Percentiles rank a stretch among this genome's conserved stretches.
These are phyloP conservation scores for Zaprionus lachaisei DNA, from an alignment of 1,140 invertebrate genomes.

Conservation along the genomic window DNA sequence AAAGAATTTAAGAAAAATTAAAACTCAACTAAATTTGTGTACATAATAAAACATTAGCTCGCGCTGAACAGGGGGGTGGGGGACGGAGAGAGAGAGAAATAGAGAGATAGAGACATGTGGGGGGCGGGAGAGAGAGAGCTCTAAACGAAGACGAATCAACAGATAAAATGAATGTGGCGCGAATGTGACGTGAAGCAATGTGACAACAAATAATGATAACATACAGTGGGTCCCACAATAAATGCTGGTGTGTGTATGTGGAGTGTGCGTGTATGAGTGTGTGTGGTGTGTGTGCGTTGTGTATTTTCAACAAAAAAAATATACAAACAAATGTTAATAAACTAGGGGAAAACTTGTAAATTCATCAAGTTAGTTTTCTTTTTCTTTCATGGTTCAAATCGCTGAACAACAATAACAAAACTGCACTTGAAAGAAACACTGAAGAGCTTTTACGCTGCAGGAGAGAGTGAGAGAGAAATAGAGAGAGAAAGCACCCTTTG, in stretches of 20 bases:
- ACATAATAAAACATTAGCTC: constrained; percentile 66
- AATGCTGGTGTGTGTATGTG: constrained; percentile 7
- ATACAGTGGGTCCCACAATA: constrained; percentile 24
- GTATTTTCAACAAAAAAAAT: constrained; percentile 42
- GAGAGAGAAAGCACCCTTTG: constrained; percentile 55
- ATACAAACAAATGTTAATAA: constrained; percentile 27
- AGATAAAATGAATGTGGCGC: constrained; percentile 35
- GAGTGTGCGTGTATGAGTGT: constrained; percentile 10
- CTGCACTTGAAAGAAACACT: constrained; percentile 32
- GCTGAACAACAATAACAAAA: constrained; percentile 37
- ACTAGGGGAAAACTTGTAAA: constrained; percentile 32
- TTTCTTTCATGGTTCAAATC: constrained; percentile 25
- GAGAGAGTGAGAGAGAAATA: constrained; percentile 20
- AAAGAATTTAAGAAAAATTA: constrained; percentile 55
- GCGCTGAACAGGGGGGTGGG: constrained; percentile 36
- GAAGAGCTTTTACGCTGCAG: constrained; percentile 43
- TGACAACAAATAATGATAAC: constrained; percentile 39
- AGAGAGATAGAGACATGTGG: constrained; percentile 10
- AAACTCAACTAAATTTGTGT: constrained; percentile 53
- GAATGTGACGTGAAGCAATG: constrained; percentile 40
- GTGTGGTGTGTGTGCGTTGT: constrained; percentile 2
- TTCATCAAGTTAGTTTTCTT: constrained; percentile 23
- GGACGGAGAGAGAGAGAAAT: not conserved
- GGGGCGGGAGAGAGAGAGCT: constrained; percentile 34
- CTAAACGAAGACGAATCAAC: constrained; percentile 63